phyloP scores from a whole-genome alignment of 2,888 invertebrate species.

The Melieria omissa region DNA sequence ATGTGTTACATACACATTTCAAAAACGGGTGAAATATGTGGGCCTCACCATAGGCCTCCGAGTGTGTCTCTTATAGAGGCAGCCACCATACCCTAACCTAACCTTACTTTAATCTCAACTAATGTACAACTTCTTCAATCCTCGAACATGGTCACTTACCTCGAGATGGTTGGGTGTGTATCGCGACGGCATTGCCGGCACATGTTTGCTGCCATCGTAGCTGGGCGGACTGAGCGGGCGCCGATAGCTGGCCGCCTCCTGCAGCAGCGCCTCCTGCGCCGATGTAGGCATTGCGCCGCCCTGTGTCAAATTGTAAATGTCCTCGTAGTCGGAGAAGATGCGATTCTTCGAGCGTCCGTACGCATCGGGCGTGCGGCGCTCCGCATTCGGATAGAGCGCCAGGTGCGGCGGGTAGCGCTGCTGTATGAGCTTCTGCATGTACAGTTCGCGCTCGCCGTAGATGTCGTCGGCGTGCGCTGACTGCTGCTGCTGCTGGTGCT shows the following conservation, averaged over 20 bases:
- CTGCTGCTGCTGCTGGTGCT: slow-evolving; percentile 53
- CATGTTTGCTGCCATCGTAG: slow-evolving; percentile 66
- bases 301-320: slow-evolving; percentile 73
- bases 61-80: too few species aligned
- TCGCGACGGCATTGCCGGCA: slow-evolving; percentile 62
- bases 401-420: slow-evolving; percentile 57
- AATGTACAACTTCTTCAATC: background rate
- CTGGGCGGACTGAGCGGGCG: slow-evolving; percentile 73
- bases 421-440: slow-evolving; percentile 65
- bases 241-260: slow-evolving; percentile 68
- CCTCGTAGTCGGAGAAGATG: slow-evolving; percentile 78
- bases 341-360: slow-evolving; percentile 76
- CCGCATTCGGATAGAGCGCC: slow-evolving; percentile 63
- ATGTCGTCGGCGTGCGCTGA: slow-evolving; percentile 59
- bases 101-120: too few species aligned
- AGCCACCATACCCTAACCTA: too few species aligned
- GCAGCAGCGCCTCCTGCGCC: slow-evolving; percentile 58
- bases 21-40: too few species aligned
- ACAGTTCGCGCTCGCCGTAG: slow-evolving; percentile 64
- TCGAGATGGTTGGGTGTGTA: slow-evolving; percentile 66
- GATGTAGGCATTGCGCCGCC: slow-evolving; percentile 52
- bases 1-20: too few species aligned
- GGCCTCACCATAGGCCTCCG: too few species aligned
- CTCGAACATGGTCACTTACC: slow-evolving; percentile 52
- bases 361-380: slow-evolving; percentile 84